These are phyloP conservation scores for Drosophila yakuba DNA, from an alignment of 1,140 invertebrate genomes.

Conservation along the genomic window DNA sequence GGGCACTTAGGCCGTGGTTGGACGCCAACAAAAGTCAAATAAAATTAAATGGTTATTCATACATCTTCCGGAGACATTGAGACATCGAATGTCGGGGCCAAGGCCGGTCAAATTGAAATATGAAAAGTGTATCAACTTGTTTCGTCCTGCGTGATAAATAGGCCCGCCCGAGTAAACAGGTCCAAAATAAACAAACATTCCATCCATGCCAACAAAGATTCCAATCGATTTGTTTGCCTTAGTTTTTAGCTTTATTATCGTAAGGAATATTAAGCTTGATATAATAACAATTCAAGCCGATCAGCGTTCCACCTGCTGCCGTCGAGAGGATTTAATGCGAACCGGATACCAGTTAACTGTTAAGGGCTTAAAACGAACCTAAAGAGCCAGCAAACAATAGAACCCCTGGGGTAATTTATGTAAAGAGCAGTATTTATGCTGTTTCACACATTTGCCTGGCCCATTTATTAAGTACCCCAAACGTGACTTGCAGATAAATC, in stretches of 20 bases:
- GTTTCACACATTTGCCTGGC: slow-evolving; percentile 56
- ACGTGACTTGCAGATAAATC: slow-evolving; percentile 61
- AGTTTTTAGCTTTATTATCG: neutral
- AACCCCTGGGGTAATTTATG: slow-evolving; percentile 44
- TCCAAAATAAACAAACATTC: neutral
- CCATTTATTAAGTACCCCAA: slow-evolving; percentile 61
- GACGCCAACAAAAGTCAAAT: slow-evolving; percentile 61
- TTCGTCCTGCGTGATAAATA: slow-evolving; percentile 11
- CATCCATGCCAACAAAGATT: neutral
- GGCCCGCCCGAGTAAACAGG: slow-evolving; percentile 4
- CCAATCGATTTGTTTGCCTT: slow-evolving; percentile 4
- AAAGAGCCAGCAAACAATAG: slow-evolving; percentile 34
- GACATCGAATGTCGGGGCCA: slow-evolving; percentile 45
- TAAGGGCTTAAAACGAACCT: slow-evolving; percentile 42
- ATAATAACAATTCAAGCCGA: slow-evolving; percentile 30
- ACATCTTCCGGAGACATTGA: slow-evolving; percentile 35
- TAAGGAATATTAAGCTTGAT: slow-evolving; percentile 1
- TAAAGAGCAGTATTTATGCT: slow-evolving; percentile 58
- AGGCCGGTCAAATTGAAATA: slow-evolving; percentile 40
- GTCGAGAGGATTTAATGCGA: slow-evolving; percentile 12
- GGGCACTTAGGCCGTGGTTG: slow-evolving; percentile 49
- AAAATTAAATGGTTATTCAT: slow-evolving; percentile 59
- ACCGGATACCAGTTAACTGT: slow-evolving; percentile 37
- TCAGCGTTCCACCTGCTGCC: slow-evolving; percentile 36
- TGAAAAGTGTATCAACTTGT: slow-evolving; percentile 36